phyloP scores from a whole-genome alignment of 2,113 vertebrate species.

The Plectropomus leopardus region DNA sequence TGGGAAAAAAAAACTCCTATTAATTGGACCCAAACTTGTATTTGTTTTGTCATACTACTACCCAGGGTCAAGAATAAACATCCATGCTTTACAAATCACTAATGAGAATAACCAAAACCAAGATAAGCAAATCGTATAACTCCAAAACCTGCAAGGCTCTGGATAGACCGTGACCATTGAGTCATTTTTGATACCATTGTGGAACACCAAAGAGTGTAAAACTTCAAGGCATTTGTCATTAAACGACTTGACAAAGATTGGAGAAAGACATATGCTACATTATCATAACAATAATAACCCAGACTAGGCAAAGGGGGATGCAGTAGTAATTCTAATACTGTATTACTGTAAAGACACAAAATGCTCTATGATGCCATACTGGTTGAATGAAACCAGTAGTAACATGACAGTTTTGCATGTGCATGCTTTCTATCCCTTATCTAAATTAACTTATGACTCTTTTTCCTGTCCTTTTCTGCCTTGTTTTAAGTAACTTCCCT shows the following conservation, averaged over 20 bases:
- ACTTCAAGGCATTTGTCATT: background rate
- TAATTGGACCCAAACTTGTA: background rate
- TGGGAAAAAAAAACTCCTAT: background rate
- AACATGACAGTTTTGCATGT: background rate
- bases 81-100: background rate
- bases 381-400: background rate
- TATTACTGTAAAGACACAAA: background rate
- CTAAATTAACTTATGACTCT: background rate
- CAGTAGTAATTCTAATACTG: background rate
- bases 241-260: no score
- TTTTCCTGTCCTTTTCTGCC: background rate
- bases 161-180: no score
- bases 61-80: background rate
- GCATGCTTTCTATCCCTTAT: slow-evolving; percentile 5
- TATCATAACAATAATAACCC: background rate
- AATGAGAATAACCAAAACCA: background rate
- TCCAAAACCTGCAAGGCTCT: background rate
- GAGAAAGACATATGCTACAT: background rate
- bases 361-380: background rate
- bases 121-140: background rate
- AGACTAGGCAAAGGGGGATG: background rate
- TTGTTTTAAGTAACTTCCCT: slow-evolving; percentile 1
- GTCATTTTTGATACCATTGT: no score
- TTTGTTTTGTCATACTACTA: background rate
- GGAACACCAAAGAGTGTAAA: no score